phyloP scores from a whole-genome alignment of 2,113 vertebrate species.

The Misgurnus mizolepis region DNA sequence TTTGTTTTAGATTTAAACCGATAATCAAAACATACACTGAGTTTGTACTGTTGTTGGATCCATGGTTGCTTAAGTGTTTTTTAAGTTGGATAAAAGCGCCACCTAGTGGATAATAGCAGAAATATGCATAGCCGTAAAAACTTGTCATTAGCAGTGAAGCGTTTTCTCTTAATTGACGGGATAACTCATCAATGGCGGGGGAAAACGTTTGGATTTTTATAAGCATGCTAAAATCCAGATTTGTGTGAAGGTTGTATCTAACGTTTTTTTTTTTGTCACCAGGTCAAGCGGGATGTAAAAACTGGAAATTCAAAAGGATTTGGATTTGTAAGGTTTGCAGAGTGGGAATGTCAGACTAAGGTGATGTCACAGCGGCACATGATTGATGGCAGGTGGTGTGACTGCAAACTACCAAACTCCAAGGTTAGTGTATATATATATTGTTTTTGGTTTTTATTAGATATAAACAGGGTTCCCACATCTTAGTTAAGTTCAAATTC shows the following conservation, averaged over 20 bases:
- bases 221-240: neutral
- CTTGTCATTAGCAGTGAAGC: too few relatives aligned
- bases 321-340: conserved; percentile 96
- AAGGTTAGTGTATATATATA: conserved; percentile 77
- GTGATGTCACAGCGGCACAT: conserved; percentile 97
- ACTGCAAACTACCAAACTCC: conserved; percentile 98
- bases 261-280: neutral
- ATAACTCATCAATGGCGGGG: too few relatives aligned
- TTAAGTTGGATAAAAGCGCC: too few relatives aligned
- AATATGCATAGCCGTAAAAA: neutral
- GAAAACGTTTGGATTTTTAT: too few relatives aligned
- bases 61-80: neutral
- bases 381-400: conserved; percentile 98
- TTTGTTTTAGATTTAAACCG: too few relatives aligned
- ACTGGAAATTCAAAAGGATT: conserved; percentile 98
- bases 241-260: neutral
- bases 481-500: too few relatives aligned
- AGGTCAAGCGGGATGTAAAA: conserved; percentile 97
- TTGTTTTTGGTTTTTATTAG: conserved; percentile 47
- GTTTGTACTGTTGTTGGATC: too few relatives aligned
- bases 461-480: too few relatives aligned
- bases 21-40: too few relatives aligned
- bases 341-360: conserved; percentile 96
- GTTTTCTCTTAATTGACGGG: too few relatives aligned
- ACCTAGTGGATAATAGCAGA: neutral